These are phyloP conservation scores for Eretmochelys imbricata DNA, from an alignment of 2,113 vertebrate genomes.

Conservation along the genomic window DNA sequence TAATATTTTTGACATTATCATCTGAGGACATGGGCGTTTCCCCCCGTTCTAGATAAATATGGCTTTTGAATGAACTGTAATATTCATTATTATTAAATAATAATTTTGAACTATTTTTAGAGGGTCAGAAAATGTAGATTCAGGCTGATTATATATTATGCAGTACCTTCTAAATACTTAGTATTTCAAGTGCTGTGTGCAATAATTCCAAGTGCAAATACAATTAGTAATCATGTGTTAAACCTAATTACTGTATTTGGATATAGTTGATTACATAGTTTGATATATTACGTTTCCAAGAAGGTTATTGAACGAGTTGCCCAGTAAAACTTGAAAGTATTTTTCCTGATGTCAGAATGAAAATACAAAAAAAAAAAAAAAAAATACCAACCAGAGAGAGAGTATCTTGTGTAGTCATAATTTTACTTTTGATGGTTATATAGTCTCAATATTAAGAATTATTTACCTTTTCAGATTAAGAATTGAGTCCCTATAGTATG, in stretches of 20 bases:
- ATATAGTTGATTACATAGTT: conserved; percentile 30
- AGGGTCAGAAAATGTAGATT: conserved; percentile 21
- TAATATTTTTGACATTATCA: background rate
- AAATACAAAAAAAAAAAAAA: background rate
- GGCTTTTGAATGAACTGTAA: background rate
- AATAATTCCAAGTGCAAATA: conserved; percentile 50
- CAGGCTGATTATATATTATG: background rate
- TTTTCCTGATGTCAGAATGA: background rate
- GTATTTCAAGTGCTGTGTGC: background rate
- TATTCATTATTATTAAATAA: background rate
- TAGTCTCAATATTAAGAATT: background rate
- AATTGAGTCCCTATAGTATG: background rate
- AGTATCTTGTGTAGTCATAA: background rate
- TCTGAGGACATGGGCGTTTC: background rate
- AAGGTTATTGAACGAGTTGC: background rate
- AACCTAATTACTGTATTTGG: conserved; percentile 38
- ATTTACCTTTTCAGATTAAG: background rate
- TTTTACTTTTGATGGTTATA: background rate
- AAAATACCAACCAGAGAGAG: background rate
- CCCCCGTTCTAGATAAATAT: background rate
- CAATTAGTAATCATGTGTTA: conserved; percentile 52
- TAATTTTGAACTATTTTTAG: conserved; percentile 38
- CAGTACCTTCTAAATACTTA: conserved; percentile 8
- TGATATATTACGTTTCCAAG: conserved; percentile 24
- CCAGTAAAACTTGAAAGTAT: conserved; percentile 7